Evolutionary conservation across 2,888 invertebrate species (phyloP).

Genomic region (Plusia festucae): DNA sequence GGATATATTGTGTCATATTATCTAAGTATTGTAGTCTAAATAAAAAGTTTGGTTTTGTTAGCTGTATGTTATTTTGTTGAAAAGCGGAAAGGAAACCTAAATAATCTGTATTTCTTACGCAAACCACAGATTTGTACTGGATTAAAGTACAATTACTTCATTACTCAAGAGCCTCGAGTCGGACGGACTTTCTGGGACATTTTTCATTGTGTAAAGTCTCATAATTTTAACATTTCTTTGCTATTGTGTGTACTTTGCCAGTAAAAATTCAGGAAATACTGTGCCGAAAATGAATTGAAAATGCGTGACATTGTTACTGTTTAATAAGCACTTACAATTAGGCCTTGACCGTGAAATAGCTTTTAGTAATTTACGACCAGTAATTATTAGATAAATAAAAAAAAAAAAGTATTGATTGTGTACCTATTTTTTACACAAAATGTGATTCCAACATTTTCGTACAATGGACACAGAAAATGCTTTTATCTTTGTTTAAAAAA

Average conservation of each 20-base stretch:
- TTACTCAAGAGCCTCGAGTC: slow-evolving; percentile 45
- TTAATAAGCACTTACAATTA: not conserved
- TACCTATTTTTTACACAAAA: not conserved
- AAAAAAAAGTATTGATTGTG: too few species aligned
- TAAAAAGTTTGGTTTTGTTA: not conserved
- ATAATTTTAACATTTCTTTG: slow-evolving; percentile 6
- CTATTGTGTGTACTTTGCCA: slow-evolving; percentile 3
- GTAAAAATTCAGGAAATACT: not conserved
- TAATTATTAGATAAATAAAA: too few species aligned
- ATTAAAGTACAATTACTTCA: slow-evolving; percentile 48
- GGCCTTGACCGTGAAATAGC: not conserved
- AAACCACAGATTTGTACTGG: slow-evolving; percentile 27
- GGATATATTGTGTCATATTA: too few species aligned
- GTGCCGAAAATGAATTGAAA: not conserved
- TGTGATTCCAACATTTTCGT: not conserved
- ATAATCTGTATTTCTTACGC: slow-evolving; percentile 22
- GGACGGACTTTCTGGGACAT: slow-evolving; percentile 14
- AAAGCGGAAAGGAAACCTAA: slow-evolving; percentile 16
- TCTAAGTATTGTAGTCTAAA: too few species aligned
- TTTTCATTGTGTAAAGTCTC: slow-evolving; percentile 15
- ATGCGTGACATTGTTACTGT: not conserved
- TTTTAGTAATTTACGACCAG: not conserved
- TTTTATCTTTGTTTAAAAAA: not conserved
- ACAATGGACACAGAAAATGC: not conserved
- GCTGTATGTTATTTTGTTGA: not conserved